phyloP scores from a whole-genome alignment of 2,888 invertebrate species.

The Lasioglossum vierecki region DNA sequence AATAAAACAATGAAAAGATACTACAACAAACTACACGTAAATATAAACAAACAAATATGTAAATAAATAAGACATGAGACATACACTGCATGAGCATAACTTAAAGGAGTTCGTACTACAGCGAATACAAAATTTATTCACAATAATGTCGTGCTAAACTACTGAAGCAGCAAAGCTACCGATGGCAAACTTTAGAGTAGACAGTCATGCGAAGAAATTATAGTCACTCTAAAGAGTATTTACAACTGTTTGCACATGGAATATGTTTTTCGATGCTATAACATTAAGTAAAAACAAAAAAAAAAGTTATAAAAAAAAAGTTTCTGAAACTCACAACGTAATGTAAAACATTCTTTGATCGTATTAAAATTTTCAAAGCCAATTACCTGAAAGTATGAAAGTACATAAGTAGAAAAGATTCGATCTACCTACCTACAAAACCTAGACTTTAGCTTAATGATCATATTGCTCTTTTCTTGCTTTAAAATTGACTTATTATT shows the following conservation, averaged over 20 bases:
- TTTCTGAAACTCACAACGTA: conserved; percentile 52
- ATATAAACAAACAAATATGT: conserved; percentile 65
- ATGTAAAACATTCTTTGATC: conserved; percentile 27
- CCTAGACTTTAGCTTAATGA: conserved; percentile 34
- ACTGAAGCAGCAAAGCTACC: conserved; percentile 84
- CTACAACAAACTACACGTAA: conserved; percentile 62
- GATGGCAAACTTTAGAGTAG: conserved; percentile 80
- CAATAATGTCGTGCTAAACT: conserved; percentile 83
- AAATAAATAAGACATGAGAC: conserved; percentile 83
- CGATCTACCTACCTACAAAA: conserved; percentile 54
- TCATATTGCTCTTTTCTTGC: conserved; percentile 13
- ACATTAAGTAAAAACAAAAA: conserved; percentile 41
- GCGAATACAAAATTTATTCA: conserved; percentile 78
- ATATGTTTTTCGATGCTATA: conserved; percentile 37
- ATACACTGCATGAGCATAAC: conserved; percentile 83
- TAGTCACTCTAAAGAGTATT: conserved; percentile 69
- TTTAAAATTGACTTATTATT: conserved; percentile 31
- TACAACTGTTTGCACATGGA: conserved; percentile 50
- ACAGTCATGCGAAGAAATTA: conserved; percentile 83
- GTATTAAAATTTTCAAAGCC: conserved; percentile 40
- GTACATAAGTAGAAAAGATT: conserved; percentile 26
- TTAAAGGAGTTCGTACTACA: conserved; percentile 80
- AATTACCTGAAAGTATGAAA: conserved; percentile 44
- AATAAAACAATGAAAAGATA: conserved; percentile 53
- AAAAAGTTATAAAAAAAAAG: conserved; percentile 13